Evolutionary conservation across 92 coral and sea anemone genomes (phyloP), one percentile per base, ranked within the genome.

Genomic region (Epizoanthus illoricatus): DNA sequence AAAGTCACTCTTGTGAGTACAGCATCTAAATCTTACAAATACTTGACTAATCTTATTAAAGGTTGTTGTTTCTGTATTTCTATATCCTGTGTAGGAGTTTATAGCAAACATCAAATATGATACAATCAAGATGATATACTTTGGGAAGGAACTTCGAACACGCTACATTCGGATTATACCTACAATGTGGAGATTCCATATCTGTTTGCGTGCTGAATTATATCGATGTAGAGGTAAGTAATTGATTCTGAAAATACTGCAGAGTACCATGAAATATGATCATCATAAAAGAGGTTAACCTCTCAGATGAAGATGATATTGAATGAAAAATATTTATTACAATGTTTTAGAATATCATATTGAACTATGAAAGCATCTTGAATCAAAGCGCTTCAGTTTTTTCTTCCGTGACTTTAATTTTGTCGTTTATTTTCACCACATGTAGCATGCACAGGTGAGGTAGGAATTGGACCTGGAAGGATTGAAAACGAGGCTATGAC

Each of bases 141-240:
- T 76, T 43, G 49, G 12, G 18, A 61, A 40, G 1, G 81, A 40
- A 39, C 36, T 76, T 20, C 52, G 33, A n/a, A 42, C 70, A n/a
- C 54, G 81, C 23, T 76, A 76, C 43, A 12, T 76, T 45, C 81
- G 71, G 6, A 41, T 76, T 76, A 17, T 57, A 17, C 81, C 81
- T 10, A 76, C 71, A 28, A 40, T n/a, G 58, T 76, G 81, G 81
- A n/a, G 12, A 59, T n/a, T 61, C 18, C 18, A 20, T 21, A 76
- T 76, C 41, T 76, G 81, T 61, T 76, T 76, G 12, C 81, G 81
- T n/a, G 69, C 45, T 60, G 81, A 76, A 42, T 8, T 76, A 16
- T 76, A 76, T 69, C 36, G 13, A 20, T 76, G 81, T 41, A 69
- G 17, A 60, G 70, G 81, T 76, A 59, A 60, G 0, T 71, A 21